Percentiles rank a stretch among this genome's conserved stretches.
These are phyloP conservation scores for Smittia sp. DNA, from an alignment of 2,888 invertebrate species.

Conservation along the genomic window DNA sequence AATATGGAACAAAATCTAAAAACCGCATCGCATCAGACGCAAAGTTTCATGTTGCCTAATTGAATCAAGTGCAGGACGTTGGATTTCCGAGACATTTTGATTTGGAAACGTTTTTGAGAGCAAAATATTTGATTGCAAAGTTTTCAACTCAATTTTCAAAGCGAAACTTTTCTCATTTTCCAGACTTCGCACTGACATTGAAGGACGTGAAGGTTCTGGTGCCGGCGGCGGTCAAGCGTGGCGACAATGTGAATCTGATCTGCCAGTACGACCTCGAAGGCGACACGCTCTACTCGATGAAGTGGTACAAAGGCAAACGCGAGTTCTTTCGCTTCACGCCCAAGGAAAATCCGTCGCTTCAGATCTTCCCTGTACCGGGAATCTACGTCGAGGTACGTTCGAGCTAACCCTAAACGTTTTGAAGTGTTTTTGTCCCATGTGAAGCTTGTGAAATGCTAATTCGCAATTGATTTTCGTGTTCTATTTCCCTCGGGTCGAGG, in stretches of 20 bases:
- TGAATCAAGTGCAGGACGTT: neutral
- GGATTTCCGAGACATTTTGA: no score
- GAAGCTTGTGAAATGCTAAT: constrained; percentile 36
- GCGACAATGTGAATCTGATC: constrained; percentile 58
- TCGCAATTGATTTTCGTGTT: constrained; percentile 37
- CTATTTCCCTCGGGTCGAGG: neutral
- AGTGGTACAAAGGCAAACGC: constrained; percentile 64
- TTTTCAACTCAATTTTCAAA: neutral
- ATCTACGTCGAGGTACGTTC: constrained; percentile 59
- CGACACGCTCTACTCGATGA: constrained; percentile 64
- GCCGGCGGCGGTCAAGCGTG: constrained; percentile 60
- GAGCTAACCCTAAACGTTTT: neutral
- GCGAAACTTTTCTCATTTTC: neutral
- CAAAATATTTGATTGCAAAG: neutral
- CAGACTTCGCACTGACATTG: constrained; percentile 50
- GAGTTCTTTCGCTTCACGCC: constrained; percentile 66
- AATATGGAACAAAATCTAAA: neutral
- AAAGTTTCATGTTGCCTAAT: neutral
- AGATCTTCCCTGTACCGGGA: constrained; percentile 61
- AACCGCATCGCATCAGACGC: neutral
- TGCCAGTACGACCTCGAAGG: constrained; percentile 65
- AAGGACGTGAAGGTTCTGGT: constrained; percentile 60
- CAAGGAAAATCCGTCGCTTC: constrained; percentile 60
- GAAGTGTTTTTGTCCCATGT: neutral
- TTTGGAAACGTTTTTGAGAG: neutral